These are phyloP conservation scores for Emys orbicularis DNA, from an alignment of 2,797 vertebrate genomes.

Conservation along the genomic window DNA sequence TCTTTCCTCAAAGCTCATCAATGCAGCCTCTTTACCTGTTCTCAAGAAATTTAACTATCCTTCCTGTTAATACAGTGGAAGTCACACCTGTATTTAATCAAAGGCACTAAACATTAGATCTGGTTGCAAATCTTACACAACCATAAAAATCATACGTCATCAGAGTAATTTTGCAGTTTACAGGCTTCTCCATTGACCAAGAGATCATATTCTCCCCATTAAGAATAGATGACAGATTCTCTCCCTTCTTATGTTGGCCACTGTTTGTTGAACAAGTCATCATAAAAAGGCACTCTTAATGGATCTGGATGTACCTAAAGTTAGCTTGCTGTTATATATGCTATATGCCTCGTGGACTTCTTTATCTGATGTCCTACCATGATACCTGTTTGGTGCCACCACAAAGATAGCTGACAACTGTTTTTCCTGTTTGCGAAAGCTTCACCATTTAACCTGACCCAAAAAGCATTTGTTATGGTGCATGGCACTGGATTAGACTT, in stretches of 20 bases:
- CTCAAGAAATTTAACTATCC: not conserved
- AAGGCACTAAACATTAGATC: not conserved
- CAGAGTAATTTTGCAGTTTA: not conserved
- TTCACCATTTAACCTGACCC: constrained; percentile 64
- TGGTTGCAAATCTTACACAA: not conserved
- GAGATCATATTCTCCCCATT: not conserved
- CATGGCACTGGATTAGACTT: constrained; percentile 59
- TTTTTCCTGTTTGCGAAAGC: constrained; percentile 62
- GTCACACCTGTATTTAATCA: not conserved
- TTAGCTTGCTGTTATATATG: constrained; percentile 40
- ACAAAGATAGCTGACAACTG: constrained; percentile 64
- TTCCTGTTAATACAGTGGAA: rapidly evolving
- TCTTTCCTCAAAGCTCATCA: not conserved
- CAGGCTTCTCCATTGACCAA: not conserved
- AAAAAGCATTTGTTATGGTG: constrained; percentile 60
- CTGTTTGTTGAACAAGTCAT: constrained; percentile 28
- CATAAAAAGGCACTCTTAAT: constrained; percentile 42
- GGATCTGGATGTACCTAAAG: constrained; percentile 20
- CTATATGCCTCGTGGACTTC: not conserved
- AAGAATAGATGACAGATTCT: constrained; percentile 43
- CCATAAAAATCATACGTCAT: not conserved
- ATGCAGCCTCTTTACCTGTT: not conserved
- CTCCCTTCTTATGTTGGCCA: not conserved
- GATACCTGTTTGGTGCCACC: constrained; percentile 35
- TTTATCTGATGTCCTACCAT: constrained; percentile 50